These are phyloP conservation scores for Chlorospingus semifuscus DNA, from an alignment of 2,797 vertebrate genomes.

Conservation along the genomic window DNA sequence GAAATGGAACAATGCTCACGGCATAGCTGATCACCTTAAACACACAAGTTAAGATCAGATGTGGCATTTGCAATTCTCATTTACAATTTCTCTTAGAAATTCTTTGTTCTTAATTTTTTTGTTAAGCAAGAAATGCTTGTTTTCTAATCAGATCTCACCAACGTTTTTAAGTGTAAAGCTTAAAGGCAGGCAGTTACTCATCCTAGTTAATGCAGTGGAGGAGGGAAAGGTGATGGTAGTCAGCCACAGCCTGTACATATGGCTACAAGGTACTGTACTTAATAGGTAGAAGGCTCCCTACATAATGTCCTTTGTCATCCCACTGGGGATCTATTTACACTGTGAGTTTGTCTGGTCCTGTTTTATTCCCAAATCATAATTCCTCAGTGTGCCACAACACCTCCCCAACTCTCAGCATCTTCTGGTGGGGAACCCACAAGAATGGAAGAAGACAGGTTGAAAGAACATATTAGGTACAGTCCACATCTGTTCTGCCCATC, in stretches of 20 bases:
- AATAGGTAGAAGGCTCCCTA: not conserved
- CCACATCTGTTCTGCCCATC: not conserved
- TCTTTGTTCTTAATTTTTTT: accelerated
- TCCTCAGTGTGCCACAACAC: not conserved
- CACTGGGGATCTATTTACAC: not conserved
- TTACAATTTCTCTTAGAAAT: not conserved
- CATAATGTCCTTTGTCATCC: not conserved
- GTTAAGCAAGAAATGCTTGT: not conserved
- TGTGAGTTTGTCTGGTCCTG: not conserved
- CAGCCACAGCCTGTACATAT: not conserved
- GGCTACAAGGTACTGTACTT: too few species aligned
- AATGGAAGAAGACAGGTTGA: not conserved
- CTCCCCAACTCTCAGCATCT: not conserved
- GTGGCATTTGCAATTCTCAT: not conserved
- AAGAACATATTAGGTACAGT: not conserved
- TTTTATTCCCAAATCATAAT: not conserved
- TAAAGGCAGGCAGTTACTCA: not conserved
- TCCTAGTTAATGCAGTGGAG: not conserved
- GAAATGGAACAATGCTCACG: accelerated
- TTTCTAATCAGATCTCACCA: not conserved
- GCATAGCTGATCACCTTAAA: not conserved
- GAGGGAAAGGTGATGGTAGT: not conserved
- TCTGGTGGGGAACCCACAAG: not conserved
- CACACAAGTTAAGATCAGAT: not conserved
- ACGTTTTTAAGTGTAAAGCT: not conserved